Evolutionary conservation across 2,113 vertebrate species (phyloP).

Genomic region (Malaclemys terrapin): DNA sequence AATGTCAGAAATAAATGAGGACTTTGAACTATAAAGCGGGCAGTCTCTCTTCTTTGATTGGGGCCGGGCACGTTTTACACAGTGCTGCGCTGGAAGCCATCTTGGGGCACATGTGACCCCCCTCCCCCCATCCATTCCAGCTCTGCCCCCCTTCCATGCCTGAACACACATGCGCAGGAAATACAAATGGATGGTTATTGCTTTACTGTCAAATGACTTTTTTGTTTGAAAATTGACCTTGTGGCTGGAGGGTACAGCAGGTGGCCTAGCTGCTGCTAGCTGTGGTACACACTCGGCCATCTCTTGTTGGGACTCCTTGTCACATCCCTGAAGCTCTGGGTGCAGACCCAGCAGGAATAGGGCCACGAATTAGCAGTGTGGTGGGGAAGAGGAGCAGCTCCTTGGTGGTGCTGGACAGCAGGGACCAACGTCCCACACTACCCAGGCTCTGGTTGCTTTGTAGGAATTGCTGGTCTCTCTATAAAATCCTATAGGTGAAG

Average conservation of each 20-base stretch:
- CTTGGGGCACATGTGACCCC: neutral
- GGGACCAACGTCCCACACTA: constrained; percentile 6
- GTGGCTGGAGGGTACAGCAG: constrained; percentile 2
- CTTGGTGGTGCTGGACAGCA: neutral
- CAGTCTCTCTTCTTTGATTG: constrained; percentile 41
- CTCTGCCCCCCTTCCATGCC: neutral
- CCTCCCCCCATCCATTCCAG: neutral
- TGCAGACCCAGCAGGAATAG: neutral
- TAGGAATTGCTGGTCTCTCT: constrained; percentile 36
- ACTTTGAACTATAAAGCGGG: constrained; percentile 78
- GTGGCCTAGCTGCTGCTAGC: rapidly evolving
- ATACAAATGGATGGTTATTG: neutral
- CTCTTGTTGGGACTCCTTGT: neutral
- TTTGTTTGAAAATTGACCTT: constrained; percentile 1
- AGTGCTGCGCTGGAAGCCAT: neutral
- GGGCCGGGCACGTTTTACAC: neutral
- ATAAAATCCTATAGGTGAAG: neutral
- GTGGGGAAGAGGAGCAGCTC: neutral
- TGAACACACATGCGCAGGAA: neutral
- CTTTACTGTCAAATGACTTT: constrained; percentile 65
- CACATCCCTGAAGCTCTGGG: neutral
- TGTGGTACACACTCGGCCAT: rapidly evolving
- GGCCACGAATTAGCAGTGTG: neutral
- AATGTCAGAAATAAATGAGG: constrained; percentile 78
- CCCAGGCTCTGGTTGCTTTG: constrained; percentile 53